These are phyloP conservation scores for Columbina picui DNA, from an alignment of 2,113 vertebrate species.

Conservation along the genomic window DNA sequence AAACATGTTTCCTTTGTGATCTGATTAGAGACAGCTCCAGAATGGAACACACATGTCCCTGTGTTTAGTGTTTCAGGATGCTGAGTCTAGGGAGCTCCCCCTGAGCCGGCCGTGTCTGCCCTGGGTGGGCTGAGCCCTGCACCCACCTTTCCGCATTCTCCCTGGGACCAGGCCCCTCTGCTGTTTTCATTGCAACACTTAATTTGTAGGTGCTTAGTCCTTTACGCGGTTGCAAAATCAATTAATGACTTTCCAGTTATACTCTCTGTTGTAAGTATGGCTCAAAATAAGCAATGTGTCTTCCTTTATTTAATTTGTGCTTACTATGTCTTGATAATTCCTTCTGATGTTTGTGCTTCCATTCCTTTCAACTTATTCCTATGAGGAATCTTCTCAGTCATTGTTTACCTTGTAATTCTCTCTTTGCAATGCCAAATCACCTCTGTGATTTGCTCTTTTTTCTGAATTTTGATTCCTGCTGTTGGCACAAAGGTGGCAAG, in stretches of 20 bases:
- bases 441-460: neutral
- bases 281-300: neutral
- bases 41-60: fast-evolving
- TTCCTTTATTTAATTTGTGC: neutral
- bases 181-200: neutral
- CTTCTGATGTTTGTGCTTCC: neutral
- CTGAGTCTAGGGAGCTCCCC: neutral
- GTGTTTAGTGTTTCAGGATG: neutral
- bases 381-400: neutral
- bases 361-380: neutral
- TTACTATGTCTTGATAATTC: neutral
- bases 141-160: fast-evolving
- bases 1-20: neutral
- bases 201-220: neutral
- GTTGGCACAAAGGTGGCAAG: neutral
- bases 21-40: neutral
- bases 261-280: neutral
- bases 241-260: neutral
- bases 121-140: neutral
- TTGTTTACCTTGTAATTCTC: neutral
- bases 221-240: conserved; percentile 1
- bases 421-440: neutral
- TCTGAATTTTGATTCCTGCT: neutral
- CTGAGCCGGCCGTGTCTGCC: fast-evolving
- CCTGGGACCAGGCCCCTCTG: neutral